Base-by-base conservation (phyloP, 2,797 vertebrate genomes). In the Eulemur rubriventer region DNA sequence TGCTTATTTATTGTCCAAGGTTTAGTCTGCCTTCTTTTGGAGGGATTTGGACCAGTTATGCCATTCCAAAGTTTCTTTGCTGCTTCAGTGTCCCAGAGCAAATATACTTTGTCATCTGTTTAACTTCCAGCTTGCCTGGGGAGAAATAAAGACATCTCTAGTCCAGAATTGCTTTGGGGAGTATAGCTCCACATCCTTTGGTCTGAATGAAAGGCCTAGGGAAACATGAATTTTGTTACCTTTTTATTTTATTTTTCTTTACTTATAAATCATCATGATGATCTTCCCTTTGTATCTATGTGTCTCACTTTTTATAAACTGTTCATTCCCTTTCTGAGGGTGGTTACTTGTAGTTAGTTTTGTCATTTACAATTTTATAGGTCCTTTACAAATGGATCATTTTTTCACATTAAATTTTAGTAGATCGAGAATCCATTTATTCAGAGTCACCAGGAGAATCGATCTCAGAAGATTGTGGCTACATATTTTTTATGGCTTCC, bases 201-300 rank as follows among this genome's bases (percentile, higher is more conserved):
- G 89, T 91, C 46, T 96, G 80, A 97, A 70, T 95, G 95, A 97
- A 97, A 95, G 95, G 72, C 96, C 98, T 80, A 93, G 87, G 96
- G 97, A 97, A 97, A 89, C 92, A 97, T 97, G 92, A 97, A 97
- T 97, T 97, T 92, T 96, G 97, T 93, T 96, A 97, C 82, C 75
- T 91, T 96, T 97, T 96, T 97, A 92, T 97, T 97, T 97, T 95
- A 91, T 94, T 98, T 97, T 94, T n/a, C 83, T 94, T 97, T 94
- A 38, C 93, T 98, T 94, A 84, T 92, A 96, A 98, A 95, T 98
- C 96, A 96, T 82, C 55, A n/a, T 65, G 65, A 94, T 96, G 91
- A 94, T 82, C 28, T 50, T 97, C 48, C 30, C 61, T 92, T 97
- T 95, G 96, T 5, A 91, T 93, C 72, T 35, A 63, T 50, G 61